These are phyloP conservation scores for Neria commutata DNA, from an alignment of 2,888 invertebrate species.

Conservation along the genomic window DNA sequence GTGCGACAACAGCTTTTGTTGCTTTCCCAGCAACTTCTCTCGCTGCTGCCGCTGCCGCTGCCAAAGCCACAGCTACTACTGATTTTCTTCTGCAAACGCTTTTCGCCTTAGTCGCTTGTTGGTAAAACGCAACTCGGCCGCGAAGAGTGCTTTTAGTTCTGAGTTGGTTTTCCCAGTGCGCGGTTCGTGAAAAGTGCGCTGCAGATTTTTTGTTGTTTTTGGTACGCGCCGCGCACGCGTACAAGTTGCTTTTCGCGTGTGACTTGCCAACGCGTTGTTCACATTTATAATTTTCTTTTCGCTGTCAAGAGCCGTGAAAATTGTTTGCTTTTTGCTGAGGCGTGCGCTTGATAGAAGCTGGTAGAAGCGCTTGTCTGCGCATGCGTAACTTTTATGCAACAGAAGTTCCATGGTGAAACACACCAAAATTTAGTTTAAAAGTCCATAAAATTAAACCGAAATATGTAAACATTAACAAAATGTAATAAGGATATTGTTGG, in stretches of 20 bases:
- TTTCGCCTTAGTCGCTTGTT: slow-evolving; percentile 15
- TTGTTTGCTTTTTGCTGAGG: slow-evolving; percentile 12
- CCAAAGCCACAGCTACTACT: background rate
- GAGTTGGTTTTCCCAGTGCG: slow-evolving; percentile 54
- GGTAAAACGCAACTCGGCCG: slow-evolving; percentile 36
- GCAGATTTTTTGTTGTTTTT: background rate
- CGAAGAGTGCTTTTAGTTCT: slow-evolving; percentile 56
- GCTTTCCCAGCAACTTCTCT: background rate
- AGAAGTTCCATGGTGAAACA: too few relatives aligned
- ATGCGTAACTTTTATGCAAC: slow-evolving; percentile 40
- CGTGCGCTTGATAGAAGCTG: too few relatives aligned
- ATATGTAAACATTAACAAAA: too few relatives aligned
- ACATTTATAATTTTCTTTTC: slow-evolving; percentile 41
- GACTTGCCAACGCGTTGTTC: too few relatives aligned
- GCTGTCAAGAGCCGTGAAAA: slow-evolving; percentile 38
- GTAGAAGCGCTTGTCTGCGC: too few relatives aligned
- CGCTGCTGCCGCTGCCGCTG: background rate
- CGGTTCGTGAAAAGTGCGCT: slow-evolving; percentile 41
- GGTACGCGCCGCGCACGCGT: too few relatives aligned
- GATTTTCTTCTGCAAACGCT: background rate
- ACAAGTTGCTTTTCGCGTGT: too few relatives aligned
- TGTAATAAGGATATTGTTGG: too few relatives aligned
- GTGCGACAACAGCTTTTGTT: background rate
- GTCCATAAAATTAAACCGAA: too few relatives aligned
- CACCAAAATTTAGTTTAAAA: too few relatives aligned